phyloP scores from a whole-genome alignment of 1,140 invertebrate species.

The Aphis gossypii region DNA sequence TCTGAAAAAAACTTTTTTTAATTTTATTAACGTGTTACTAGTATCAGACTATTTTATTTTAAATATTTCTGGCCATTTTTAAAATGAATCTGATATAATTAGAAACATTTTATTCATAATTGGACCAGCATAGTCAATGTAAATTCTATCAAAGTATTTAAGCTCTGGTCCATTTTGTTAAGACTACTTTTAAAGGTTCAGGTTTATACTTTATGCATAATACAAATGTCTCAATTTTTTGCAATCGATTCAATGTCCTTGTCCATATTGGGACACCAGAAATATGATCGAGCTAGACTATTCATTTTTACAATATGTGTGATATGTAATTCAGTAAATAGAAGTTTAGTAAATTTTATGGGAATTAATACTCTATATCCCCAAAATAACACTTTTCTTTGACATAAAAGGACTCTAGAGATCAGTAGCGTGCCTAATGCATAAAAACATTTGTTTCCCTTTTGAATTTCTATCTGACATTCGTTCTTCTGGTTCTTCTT shows the following conservation, averaged over 20 bases:
- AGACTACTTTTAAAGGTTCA: conserved; percentile 60
- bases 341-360: not conserved
- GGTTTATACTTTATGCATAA: not conserved
- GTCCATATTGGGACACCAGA: conserved; percentile 62
- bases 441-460: no score
- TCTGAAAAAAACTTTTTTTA: conserved; percentile 60
- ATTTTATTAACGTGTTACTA: conserved; percentile 56
- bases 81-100: not conserved
- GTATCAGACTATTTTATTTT: conserved; percentile 56
- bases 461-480: no score
- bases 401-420: no score
- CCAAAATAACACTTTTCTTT: not conserved
- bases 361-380: not conserved
- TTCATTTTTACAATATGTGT: conserved; percentile 60
- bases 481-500: no score
- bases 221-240: conserved; percentile 32
- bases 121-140: no score
- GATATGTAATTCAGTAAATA: conserved; percentile 32
- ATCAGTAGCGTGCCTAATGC: no score
- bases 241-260: conserved; percentile 25
- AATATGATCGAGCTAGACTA: conserved; percentile 32
- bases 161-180: conserved; percentile 59
- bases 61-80: conserved; percentile 63
- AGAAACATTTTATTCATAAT: no score
- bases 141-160: conserved; percentile 55